Percentiles rank a stretch among this genome's conserved stretches.
Evolutionary conservation across 2,797 vertebrate species (phyloP).

Genomic region (Coccyzus lansbergi): DNA sequence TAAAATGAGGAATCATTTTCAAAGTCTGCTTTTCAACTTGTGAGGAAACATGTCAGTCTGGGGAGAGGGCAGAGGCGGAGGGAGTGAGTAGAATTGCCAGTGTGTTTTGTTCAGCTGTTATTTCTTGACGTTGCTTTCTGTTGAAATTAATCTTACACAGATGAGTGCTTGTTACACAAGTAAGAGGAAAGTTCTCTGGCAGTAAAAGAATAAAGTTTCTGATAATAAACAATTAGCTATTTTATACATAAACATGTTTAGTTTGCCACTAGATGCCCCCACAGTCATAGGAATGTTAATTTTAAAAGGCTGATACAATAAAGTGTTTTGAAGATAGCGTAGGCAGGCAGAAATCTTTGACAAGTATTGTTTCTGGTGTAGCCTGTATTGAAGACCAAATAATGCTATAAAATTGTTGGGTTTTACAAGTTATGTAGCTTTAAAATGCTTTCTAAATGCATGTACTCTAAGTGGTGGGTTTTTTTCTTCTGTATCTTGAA

Average conservation of each 20-base stretch:
- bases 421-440: slow-evolving; percentile 9
- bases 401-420: not conserved
- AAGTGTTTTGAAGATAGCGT: not conserved
- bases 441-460: slow-evolving; percentile 15
- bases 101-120: not conserved
- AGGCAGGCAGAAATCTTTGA: slow-evolving; percentile 12
- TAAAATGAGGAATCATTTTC: not conserved
- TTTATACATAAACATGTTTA: not conserved
- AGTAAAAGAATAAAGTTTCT: not conserved
- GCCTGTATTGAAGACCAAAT: not conserved
- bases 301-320: not conserved
- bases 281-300: slow-evolving; percentile 15
- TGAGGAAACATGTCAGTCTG: not conserved
- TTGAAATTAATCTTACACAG: not conserved
- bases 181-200: not conserved
- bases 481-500: not conserved
- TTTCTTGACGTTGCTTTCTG: not conserved
- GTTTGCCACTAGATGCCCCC: slow-evolving; percentile 72
- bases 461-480: not conserved
- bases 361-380: slow-evolving; percentile 2
- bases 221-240: not conserved
- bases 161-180: not conserved
- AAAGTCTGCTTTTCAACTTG: not conserved
- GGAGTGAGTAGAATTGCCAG: not conserved
- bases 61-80: rapidly evolving